A percentile compares a stretch with the other conserved stretches of the same genome.
These are phyloP conservation scores for Uloborus plumipes DNA, from an alignment of 2,888 invertebrate genomes.

Conservation along the genomic window DNA sequence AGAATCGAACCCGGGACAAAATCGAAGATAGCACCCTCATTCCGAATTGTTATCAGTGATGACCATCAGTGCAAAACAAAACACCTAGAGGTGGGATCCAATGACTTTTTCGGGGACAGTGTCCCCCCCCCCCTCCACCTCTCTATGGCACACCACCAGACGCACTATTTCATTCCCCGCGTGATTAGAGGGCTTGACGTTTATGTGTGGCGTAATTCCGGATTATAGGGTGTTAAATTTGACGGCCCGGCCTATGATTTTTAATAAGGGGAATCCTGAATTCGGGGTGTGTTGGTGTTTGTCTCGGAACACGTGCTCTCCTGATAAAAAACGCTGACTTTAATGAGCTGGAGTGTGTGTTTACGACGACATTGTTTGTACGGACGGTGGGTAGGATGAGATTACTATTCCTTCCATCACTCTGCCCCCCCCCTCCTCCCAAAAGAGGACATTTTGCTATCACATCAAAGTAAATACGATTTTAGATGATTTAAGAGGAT, in stretches of 20 bases:
- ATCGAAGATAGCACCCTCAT: no score
- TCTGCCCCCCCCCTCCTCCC: no score
- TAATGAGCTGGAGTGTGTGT: no score
- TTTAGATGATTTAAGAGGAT: no score
- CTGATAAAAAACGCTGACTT: conserved; percentile 9
- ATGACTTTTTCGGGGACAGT: neutral
- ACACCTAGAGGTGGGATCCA: conserved; percentile 2
- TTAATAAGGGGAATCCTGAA: conserved; percentile 12
- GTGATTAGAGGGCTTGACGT: conserved; percentile 43
- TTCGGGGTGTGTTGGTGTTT: conserved; percentile 36
- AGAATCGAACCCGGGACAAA: no score
- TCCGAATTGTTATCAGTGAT: conserved; percentile 9
- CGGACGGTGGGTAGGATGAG: no score
- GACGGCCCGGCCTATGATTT: conserved; percentile 11
- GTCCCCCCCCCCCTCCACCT: neutral
- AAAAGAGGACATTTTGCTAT: no score
- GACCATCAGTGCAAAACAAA: conserved; percentile 8
- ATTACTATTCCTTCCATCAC: no score
- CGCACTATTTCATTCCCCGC: conserved; percentile 8
- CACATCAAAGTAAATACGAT: no score
- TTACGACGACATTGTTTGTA: no score
- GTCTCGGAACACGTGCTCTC: conserved; percentile 14
- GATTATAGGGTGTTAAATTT: conserved; percentile 54
- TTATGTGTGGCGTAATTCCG: conserved; percentile 48
- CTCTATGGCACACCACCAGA: neutral